A percentile compares a stretch with the other conserved stretches of the same genome.
These are phyloP conservation scores for Tachina grossa DNA, from an alignment of 2,888 invertebrate genomes.

Conservation along the genomic window DNA sequence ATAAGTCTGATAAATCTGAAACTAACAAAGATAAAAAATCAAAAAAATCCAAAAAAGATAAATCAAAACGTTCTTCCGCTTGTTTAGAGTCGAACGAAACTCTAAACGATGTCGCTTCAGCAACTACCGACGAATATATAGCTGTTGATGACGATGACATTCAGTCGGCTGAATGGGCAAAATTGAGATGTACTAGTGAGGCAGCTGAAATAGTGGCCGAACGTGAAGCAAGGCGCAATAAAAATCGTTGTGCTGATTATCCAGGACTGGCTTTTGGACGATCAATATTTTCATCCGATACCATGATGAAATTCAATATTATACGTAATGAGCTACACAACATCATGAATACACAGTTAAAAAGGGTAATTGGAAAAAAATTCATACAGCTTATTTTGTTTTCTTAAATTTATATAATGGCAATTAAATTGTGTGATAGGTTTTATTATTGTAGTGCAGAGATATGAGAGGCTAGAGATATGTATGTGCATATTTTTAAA, in stretches of 20 bases:
- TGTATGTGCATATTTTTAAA: background rate
- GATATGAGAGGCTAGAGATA: background rate
- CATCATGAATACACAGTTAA: slow-evolving; percentile 97
- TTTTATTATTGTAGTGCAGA: background rate
- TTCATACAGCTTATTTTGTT: slow-evolving; percentile 30
- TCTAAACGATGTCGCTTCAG: slow-evolving; percentile 73
- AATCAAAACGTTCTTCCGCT: slow-evolving; percentile 75
- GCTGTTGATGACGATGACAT: slow-evolving; percentile 88
- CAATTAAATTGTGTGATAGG: background rate
- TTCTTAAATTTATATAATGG: background rate
- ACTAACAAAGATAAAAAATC: slow-evolving; percentile 75
- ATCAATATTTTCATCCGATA: slow-evolving; percentile 97
- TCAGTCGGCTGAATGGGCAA: slow-evolving; percentile 91
- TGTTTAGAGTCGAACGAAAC: slow-evolving; percentile 74
- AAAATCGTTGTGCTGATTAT: slow-evolving; percentile 93
- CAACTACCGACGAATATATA: slow-evolving; percentile 83
- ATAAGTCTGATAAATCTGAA: slow-evolving; percentile 73
- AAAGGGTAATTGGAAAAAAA: slow-evolving; percentile 88
- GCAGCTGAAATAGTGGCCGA: slow-evolving; percentile 94
- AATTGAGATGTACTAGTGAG: slow-evolving; percentile 94
- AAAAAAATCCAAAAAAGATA: slow-evolving; percentile 78
- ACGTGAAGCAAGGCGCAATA: slow-evolving; percentile 89
- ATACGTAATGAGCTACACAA: slow-evolving; percentile 99
- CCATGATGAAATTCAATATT: slow-evolving; percentile 98
- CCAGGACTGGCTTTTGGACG: slow-evolving; percentile 95